Evolutionary conservation across 2,797 vertebrate genomes (phyloP).

Genomic region (Halcyon chelicuti): DNA sequence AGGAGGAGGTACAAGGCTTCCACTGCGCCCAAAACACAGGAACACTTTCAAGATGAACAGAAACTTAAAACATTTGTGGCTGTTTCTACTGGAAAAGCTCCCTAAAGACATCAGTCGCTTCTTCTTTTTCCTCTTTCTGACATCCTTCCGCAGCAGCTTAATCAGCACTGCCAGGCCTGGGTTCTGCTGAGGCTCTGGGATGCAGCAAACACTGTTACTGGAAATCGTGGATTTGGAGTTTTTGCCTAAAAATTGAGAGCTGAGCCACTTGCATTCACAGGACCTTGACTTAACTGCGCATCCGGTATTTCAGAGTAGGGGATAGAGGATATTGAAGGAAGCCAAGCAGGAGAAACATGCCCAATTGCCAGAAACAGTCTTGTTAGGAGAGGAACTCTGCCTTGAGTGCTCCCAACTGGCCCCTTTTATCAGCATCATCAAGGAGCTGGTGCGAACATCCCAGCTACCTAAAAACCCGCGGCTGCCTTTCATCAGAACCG

Average conservation of each 20-base stretch:
- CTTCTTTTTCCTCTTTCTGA: background rate
- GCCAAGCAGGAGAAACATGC: background rate
- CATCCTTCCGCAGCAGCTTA: background rate
- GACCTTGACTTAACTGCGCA: background rate
- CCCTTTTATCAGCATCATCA: background rate
- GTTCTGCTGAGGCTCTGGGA: background rate
- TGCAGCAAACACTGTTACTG: background rate
- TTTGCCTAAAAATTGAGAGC: background rate
- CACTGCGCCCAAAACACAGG: rapidly evolving
- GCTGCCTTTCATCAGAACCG: background rate
- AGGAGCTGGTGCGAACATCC: rapidly evolving
- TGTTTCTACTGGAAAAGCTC: background rate
- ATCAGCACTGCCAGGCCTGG: rapidly evolving
- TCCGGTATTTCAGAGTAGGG: background rate
- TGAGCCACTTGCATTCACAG: background rate
- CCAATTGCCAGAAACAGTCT: background rate
- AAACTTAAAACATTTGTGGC: background rate
- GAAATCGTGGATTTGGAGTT: background rate
- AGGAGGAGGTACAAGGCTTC: rapidly evolving
- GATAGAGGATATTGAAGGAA: background rate
- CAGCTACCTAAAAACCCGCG: rapidly evolving
- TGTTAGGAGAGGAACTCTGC: background rate
- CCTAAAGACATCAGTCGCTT: background rate
- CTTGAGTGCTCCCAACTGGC: background rate
- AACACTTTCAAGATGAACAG: background rate